Conservation (phyloP, 2,888 invertebrate species). For the Drosophila prostipennis region DNA sequence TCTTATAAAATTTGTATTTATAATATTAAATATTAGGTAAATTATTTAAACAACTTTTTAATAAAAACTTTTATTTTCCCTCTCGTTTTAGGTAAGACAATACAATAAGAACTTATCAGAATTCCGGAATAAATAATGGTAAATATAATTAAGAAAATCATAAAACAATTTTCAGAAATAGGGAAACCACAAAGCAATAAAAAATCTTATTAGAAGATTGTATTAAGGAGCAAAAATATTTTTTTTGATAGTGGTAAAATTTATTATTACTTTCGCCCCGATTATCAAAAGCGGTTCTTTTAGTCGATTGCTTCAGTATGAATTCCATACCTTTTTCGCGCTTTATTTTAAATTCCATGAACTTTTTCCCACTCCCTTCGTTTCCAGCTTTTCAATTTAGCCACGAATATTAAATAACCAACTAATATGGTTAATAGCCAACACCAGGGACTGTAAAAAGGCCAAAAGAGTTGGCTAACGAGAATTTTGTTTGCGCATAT, state of each 20-base stretch:
- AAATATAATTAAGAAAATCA: background rate
- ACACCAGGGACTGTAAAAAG: conserved; percentile 6
- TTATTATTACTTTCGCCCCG: no score
- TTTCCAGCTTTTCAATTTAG: background rate
- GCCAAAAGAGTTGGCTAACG: conserved; percentile 24
- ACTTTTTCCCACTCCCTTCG: background rate
- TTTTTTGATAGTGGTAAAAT: no score
- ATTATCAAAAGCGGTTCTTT: no score
- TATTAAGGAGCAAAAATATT: no score
- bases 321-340: no score
- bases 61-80: background rate
- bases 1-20: background rate
- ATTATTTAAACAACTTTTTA: background rate
- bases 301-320: no score
- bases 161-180: no score
- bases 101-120: no score
- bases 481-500: conserved; percentile 18
- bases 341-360: background rate
- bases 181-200: no score
- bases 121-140: background rate
- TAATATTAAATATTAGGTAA: background rate
- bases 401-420: conserved; percentile 9
- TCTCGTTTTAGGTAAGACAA: conserved; percentile 31
- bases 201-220: no score
- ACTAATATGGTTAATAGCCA: conserved; percentile 28